A percentile compares a stretch with the other conserved stretches of the same genome.
phyloP scores from a whole-genome alignment of 2,888 invertebrate species.

The Agriotes lineatus region DNA sequence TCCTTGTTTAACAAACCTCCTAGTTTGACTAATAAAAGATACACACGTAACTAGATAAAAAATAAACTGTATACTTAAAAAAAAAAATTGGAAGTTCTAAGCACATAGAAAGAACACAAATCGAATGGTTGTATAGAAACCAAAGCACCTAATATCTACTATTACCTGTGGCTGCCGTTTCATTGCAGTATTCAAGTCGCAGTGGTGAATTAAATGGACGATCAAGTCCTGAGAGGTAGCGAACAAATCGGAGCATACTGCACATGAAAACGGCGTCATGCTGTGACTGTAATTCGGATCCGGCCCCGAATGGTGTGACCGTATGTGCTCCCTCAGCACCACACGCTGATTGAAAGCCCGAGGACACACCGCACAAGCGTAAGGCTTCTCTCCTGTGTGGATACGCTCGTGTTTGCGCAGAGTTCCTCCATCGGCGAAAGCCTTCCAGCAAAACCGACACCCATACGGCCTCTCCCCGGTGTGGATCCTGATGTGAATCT shows the following conservation, averaged over 20 bases:
- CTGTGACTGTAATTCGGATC: slow-evolving; percentile 76
- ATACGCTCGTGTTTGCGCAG: slow-evolving; percentile 87
- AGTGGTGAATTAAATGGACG: slow-evolving; percentile 86
- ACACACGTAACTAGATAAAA: too few relatives aligned
- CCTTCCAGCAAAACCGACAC: slow-evolving; percentile 89
- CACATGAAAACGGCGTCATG: slow-evolving; percentile 78
- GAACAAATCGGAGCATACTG: slow-evolving; percentile 80
- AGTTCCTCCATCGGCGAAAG: slow-evolving; percentile 90
- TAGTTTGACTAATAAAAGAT: too few relatives aligned
- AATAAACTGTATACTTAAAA: too few relatives aligned
- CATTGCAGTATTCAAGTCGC: slow-evolving; percentile 86
- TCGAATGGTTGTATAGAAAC: too few relatives aligned
- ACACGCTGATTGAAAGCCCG: slow-evolving; percentile 90
- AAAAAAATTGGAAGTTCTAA: too few relatives aligned
- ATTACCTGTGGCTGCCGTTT: slow-evolving; percentile 81
- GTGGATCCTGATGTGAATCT: slow-evolving; percentile 88
- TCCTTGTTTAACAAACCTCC: too few relatives aligned
- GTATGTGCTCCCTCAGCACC: slow-evolving; percentile 85
- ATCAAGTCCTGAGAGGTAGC: slow-evolving; percentile 81
- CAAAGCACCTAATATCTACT: too few relatives aligned
- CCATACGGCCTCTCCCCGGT: slow-evolving; percentile 88
- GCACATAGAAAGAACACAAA: too few relatives aligned
- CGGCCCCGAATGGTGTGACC: slow-evolving; percentile 87
- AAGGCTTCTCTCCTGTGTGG: slow-evolving; percentile 89
- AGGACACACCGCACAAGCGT: slow-evolving; percentile 88